These are phyloP conservation scores for Oxyruncus cristatus DNA, from an alignment of 2,113 vertebrate genomes.

Conservation along the genomic window DNA sequence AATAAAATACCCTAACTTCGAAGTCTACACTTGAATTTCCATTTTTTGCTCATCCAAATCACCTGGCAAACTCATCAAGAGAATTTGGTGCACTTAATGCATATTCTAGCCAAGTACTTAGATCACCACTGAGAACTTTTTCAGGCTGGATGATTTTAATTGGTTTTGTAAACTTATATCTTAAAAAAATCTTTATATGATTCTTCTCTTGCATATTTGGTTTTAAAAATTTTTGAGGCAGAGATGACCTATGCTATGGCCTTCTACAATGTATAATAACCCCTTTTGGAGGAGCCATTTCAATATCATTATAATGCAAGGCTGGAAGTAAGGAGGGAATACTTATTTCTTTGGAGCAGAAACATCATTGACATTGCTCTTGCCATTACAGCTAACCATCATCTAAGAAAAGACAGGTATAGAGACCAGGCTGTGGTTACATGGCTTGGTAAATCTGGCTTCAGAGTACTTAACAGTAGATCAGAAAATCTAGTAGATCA, in stretches of 20 bases:
- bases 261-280: background rate
- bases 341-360: background rate
- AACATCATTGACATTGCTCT: background rate
- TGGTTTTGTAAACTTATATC: background rate
- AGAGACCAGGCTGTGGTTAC: background rate
- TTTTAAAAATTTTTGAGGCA: background rate
- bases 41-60: background rate
- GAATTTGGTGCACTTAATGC: background rate
- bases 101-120: background rate
- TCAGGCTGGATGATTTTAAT: background rate
- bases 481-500: background rate
- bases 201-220: background rate
- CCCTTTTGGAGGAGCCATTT: background rate
- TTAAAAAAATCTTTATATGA: background rate
- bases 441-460: background rate
- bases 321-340: background rate
- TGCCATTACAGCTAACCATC: background rate
- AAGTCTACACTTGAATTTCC: background rate
- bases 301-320: background rate
- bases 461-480: background rate
- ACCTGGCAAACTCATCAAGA: background rate
- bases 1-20: background rate
- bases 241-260: background rate
- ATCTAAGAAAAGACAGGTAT: background rate
- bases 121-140: background rate